Evolutionary conservation across 2,888 invertebrate species (phyloP), one percentile per base, ranked within the genome.

Genomic region (Himalopsyche japonica): DNA sequence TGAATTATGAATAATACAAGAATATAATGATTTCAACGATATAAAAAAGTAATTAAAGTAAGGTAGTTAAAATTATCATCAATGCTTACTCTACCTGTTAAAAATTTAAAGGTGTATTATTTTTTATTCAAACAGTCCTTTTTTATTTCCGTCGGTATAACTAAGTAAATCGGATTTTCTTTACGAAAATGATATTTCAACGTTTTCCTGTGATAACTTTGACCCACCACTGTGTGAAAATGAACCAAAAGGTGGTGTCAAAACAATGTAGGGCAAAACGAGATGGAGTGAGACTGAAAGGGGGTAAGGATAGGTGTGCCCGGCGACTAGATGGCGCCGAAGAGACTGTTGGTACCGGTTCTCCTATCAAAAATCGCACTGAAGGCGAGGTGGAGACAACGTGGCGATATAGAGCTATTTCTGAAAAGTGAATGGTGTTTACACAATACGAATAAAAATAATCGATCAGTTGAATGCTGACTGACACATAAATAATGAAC

Each of bases 251-350:
- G 76, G 48, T 47, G 80, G 64, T 20, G 49, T 37, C 83, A 34
- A 34, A 37, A 43, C 64, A 3, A 37, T 18, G 6, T 78, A 24
- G 32, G 76, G 49, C 34, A 43, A 34, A 12, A n/a, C n/a, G 64
- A 70, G 79, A 37, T 30, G 48, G 84, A 34, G 82, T 18, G 82
- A 24, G 64, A 34, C 47, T 3, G 43, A 80, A 37, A 57, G 81
- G 47, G 79, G 24, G 80, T 48, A 47, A 34, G 76, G 48, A 79
- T 81, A 84, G 85, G 85, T 81, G 83, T 79, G 82, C 85, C 79
- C 64, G 76, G 81, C 85, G 84, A 76, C 86, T 82, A 15, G 64
- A 34, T 79, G 81, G 82, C 83, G 84, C 83, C 83, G 48, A 20
- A 24, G 43, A n/a, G 81, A 34, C 82, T 80, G 79, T 49, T 49